phyloP scores from a whole-genome alignment of 2,888 invertebrate genomes.

The Ypsolopha sequella region DNA sequence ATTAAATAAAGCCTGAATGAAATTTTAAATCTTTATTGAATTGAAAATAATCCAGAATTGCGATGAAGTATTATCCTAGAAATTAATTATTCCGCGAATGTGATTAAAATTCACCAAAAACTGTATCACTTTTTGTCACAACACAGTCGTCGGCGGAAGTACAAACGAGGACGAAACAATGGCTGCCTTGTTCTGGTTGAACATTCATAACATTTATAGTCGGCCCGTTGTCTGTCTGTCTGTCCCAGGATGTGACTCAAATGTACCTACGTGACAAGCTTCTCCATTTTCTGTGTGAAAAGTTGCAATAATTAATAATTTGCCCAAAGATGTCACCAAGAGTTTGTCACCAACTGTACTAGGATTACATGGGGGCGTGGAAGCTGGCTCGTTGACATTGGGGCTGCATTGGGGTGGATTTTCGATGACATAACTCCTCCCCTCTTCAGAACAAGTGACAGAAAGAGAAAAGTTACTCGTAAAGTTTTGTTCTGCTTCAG shows the following conservation, averaged over 20 bases:
- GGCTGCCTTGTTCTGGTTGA: constrained; percentile 37
- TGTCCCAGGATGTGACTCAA: constrained; percentile 51
- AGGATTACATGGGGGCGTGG: constrained; percentile 22
- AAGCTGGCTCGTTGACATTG: background rate
- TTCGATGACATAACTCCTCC: no score
- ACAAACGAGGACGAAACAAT: constrained; percentile 45
- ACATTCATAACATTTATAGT: constrained; percentile 28
- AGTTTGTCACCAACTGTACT: constrained; percentile 42
- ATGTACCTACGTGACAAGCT: background rate
- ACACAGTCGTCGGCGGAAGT: constrained; percentile 30
- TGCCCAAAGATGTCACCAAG: constrained; percentile 4
- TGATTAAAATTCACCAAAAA: constrained; percentile 9
- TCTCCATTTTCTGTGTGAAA: background rate
- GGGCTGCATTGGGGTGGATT: background rate
- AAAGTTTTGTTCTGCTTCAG: no score
- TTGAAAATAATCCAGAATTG: background rate
- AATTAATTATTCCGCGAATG: constrained; percentile 7
- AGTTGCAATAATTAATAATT: background rate
- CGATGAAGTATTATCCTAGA: constrained; percentile 4
- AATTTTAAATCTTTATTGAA: no score
- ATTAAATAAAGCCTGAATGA: no score
- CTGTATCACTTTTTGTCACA: constrained; percentile 30
- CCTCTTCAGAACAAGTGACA: no score
- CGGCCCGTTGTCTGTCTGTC: constrained; percentile 19
- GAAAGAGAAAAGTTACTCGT: no score